Percentiles rank a stretch among this genome's conserved stretches.
Conservation (phyloP, 2,888 invertebrate species). For the Luffia ferchaultella region DNA sequence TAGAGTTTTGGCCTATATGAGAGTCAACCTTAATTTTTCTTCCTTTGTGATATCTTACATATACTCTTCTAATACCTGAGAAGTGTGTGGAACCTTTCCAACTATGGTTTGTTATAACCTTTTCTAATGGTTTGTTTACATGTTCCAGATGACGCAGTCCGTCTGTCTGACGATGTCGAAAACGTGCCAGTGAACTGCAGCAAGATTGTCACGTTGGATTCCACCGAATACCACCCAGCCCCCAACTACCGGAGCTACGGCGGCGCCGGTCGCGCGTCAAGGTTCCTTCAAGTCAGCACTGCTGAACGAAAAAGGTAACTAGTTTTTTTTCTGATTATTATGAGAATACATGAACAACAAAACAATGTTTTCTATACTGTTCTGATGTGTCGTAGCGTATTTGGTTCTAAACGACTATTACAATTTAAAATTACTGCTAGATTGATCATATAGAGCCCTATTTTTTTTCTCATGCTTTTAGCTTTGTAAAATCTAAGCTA, state of each 20-base stretch:
- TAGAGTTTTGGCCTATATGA: no score
- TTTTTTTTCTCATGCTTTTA: no score
- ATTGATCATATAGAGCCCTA: no score
- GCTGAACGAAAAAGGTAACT: slow-evolving; percentile 67
- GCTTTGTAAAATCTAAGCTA: no score
- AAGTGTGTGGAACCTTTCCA: no score
- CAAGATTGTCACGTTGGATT: slow-evolving; percentile 71
- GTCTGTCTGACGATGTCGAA: slow-evolving; percentile 69
- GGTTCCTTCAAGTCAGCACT: slow-evolving; percentile 73
- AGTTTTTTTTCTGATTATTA: not conserved
- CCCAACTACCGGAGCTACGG: slow-evolving; percentile 81
- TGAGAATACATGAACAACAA: not conserved
- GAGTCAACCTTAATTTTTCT: no score
- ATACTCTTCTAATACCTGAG: no score
- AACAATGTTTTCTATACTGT: not conserved
- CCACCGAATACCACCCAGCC: slow-evolving; percentile 76
- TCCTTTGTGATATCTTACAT: no score
- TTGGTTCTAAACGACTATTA: no score
- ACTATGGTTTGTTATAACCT: no score
- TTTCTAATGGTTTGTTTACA: not conserved
- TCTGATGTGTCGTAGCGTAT: not conserved
- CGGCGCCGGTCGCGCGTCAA: slow-evolving; percentile 56
- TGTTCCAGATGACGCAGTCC: slow-evolving; percentile 68
- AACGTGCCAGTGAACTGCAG: slow-evolving; percentile 75
- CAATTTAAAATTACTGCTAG: no score